phyloP scores from a whole-genome alignment of 2,113 vertebrate species.

The Nerophis lumbriciformis region DNA sequence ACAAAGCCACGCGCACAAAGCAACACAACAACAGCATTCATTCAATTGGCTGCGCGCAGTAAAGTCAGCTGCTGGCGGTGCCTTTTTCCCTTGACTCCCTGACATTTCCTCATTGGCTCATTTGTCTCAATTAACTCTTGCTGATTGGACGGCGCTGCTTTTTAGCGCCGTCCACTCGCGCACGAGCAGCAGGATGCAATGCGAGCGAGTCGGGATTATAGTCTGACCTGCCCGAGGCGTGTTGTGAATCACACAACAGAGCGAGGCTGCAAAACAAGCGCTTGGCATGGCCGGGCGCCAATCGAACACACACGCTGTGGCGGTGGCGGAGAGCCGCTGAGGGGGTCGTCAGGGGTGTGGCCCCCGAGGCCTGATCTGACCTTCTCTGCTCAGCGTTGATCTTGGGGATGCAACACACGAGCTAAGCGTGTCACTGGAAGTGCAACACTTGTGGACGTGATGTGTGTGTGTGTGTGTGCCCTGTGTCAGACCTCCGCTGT shows the following conservation, averaged over 20 bases:
- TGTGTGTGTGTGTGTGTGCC: constrained; percentile 44
- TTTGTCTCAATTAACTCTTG: constrained; percentile 68
- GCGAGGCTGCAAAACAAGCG: constrained; percentile 40
- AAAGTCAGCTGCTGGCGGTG: constrained; percentile 41
- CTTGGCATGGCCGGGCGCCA: constrained; percentile 42
- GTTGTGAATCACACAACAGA: constrained; percentile 59
- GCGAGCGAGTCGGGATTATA: constrained; percentile 36
- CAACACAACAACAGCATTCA: constrained; percentile 27
- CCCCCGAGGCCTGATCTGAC: constrained; percentile 45
- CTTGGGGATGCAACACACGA: constrained; percentile 37
- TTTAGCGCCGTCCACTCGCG: constrained; percentile 63
- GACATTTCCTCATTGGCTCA: constrained; percentile 70
- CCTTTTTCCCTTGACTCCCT: constrained; percentile 58
- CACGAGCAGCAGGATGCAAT: constrained; percentile 31
- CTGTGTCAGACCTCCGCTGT: constrained; percentile 66
- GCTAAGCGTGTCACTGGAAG: constrained; percentile 28
- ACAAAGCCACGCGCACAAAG: constrained; percentile 23
- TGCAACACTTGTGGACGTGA: constrained; percentile 23
- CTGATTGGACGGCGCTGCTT: constrained; percentile 63
- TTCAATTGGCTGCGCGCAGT: constrained; percentile 22
- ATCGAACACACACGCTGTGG: constrained; percentile 31
- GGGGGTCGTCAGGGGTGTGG: constrained; percentile 8
- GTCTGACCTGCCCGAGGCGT: constrained; percentile 44
- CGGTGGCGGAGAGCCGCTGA: constrained; percentile 40
- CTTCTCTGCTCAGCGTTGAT: constrained; percentile 40